Conservation (phyloP, 2,113 vertebrate genomes). For the Oenanthe melanoleuca region DNA sequence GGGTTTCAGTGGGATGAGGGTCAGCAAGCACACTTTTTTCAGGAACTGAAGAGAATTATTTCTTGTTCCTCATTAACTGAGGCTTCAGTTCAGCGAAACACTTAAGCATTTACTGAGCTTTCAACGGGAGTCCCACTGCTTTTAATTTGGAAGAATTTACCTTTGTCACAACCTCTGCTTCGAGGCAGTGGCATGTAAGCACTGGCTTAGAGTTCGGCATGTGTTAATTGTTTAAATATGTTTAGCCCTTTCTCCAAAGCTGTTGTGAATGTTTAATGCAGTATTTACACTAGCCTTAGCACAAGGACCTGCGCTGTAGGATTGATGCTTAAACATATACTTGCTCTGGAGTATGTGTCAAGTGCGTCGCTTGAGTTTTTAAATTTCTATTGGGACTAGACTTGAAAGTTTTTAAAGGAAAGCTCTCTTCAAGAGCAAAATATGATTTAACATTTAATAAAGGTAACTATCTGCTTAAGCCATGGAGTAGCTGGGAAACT, state of each 20-base stretch:
- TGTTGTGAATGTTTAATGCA: constrained; percentile 58
- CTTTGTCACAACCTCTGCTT: constrained; percentile 56
- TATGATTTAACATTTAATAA: constrained; percentile 20
- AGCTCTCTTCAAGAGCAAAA: not conserved
- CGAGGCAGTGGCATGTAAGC: constrained; percentile 20
- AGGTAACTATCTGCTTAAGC: not conserved
- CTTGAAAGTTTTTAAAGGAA: constrained; percentile 6
- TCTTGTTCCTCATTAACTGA: constrained; percentile 28
- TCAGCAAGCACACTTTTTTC: not conserved
- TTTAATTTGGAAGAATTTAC: constrained; percentile 57
- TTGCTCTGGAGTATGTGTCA: not conserved
- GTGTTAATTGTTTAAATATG: constrained; percentile 61
- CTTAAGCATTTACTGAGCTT: constrained; percentile 18
- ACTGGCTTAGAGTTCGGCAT: constrained; percentile 29
- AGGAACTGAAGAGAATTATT: not conserved
- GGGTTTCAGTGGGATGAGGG: not conserved
- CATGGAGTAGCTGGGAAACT: not conserved
- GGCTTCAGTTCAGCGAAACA: constrained; percentile 10
- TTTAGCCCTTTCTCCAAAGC: constrained; percentile 57
- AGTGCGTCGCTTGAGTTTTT: not conserved
- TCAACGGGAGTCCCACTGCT: constrained; percentile 12
- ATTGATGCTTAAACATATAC: constrained; percentile 2
- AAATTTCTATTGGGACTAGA: not conserved
- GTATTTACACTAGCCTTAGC: constrained; percentile 57
- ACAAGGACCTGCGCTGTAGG: not conserved